These are phyloP conservation scores for Tragopan temminckii DNA, from an alignment of 2,797 vertebrate species.

Conservation along the genomic window DNA sequence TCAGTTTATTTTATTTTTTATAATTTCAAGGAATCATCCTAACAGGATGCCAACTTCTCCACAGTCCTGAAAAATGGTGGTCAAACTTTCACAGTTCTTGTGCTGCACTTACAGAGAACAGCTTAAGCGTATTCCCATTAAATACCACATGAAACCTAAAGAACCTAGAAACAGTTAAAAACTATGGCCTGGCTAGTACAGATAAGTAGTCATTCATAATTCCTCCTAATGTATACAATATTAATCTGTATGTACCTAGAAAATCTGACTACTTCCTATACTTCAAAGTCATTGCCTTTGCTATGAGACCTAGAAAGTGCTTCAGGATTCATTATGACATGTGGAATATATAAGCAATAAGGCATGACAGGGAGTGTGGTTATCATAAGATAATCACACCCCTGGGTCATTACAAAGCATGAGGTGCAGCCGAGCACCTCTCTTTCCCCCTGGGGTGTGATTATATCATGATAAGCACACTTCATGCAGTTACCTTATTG, in stretches of 20 bases:
- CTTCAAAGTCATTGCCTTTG: conserved; percentile 82
- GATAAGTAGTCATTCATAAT: conserved; percentile 82
- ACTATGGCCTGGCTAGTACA: conserved; percentile 63
- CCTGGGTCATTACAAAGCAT: conserved; percentile 85
- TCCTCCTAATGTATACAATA: conserved; percentile 79
- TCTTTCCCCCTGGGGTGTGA: conserved; percentile 83
- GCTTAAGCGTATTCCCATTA: conserved; percentile 37
- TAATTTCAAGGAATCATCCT: background rate
- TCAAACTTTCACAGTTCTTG: background rate
- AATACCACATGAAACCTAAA: conserved; percentile 15
- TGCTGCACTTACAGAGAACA: background rate
- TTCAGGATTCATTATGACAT: conserved; percentile 85
- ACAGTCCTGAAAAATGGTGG: background rate
- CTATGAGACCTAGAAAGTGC: conserved; percentile 78
- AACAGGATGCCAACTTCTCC: background rate
- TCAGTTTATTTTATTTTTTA: background rate
- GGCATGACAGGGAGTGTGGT: conserved; percentile 83
- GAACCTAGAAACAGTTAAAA: conserved; percentile 70
- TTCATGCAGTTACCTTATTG: conserved; percentile 78
- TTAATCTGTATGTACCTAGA: conserved; percentile 82
- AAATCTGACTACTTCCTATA: conserved; percentile 80
- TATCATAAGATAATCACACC: conserved; percentile 86
- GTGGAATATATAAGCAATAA: conserved; percentile 85
- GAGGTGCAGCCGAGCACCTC: conserved; percentile 77
- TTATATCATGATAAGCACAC: conserved; percentile 78